Evolutionary conservation across 1,140 invertebrate species (phyloP).

Genomic region (Probaryconus sp.): DNA sequence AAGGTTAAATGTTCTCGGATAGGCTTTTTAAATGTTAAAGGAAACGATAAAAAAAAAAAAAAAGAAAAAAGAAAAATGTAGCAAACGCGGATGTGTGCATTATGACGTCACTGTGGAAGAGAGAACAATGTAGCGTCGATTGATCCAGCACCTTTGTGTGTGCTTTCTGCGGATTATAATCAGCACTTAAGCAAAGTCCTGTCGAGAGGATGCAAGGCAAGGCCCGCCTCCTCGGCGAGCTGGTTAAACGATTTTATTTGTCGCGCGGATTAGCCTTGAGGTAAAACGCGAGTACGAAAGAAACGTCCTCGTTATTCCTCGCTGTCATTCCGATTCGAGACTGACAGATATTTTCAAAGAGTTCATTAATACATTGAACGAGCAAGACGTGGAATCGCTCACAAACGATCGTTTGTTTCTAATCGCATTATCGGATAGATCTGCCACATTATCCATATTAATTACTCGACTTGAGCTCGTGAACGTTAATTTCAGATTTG

Average conservation of each 20-base stretch:
- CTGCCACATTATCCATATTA: constrained; percentile 35
- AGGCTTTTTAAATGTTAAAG: no score
- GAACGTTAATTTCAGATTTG: neutral
- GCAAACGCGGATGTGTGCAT: constrained; percentile 35
- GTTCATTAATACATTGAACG: constrained; percentile 42
- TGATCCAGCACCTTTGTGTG: constrained; percentile 67
- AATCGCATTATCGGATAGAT: constrained; percentile 34
- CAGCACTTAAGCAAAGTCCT: constrained; percentile 70
- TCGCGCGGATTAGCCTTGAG: constrained; percentile 65
- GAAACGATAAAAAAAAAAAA: constrained; percentile 21
- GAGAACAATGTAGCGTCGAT: constrained; percentile 66
- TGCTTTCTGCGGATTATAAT: constrained; percentile 67
- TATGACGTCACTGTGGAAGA: constrained; percentile 49
- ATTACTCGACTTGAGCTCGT: constrained; percentile 14
- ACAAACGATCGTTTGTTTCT: constrained; percentile 44
- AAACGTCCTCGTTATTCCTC: constrained; percentile 52
- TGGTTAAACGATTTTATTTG: constrained; percentile 74
- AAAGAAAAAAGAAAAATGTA: constrained; percentile 11
- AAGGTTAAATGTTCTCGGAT: neutral
- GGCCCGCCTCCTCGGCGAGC: constrained; percentile 58
- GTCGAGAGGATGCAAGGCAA: constrained; percentile 47
- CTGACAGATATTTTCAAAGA: constrained; percentile 46
- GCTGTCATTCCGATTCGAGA: constrained; percentile 31
- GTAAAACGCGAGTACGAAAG: constrained; percentile 55
- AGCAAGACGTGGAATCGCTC: constrained; percentile 1